These are phyloP conservation scores for Nestor notabilis DNA, from an alignment of 2,113 vertebrate species.

Conservation along the genomic window DNA sequence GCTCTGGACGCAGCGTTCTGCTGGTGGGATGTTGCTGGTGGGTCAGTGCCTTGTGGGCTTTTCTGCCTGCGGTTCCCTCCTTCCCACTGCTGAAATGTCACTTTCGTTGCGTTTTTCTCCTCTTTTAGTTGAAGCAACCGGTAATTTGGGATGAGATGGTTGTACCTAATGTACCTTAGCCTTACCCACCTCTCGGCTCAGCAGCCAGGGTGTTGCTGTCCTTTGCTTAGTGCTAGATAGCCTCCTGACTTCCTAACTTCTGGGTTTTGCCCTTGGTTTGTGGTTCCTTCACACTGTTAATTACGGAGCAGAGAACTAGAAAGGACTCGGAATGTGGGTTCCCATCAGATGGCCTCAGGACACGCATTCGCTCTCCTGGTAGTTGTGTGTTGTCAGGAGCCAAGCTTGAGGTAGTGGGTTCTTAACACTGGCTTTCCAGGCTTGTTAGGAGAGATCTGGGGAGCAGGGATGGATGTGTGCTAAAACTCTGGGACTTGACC, in stretches of 20 bases:
- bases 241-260: neutral
- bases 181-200: neutral
- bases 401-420: neutral
- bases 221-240: neutral
- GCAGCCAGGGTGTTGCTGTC: neutral
- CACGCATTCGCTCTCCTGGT: neutral
- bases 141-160: neutral
- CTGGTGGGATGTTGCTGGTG: rapidly evolving
- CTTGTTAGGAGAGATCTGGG: neutral
- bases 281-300: conserved; percentile 21
- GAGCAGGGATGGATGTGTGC: neutral
- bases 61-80: neutral
- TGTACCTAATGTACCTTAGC: rapidly evolving
- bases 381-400: neutral
- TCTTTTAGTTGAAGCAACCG: rapidly evolving
- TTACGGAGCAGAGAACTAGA: neutral
- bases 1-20: neutral
- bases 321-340: neutral
- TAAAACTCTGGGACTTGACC: neutral
- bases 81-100: rapidly evolving
- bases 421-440: neutral
- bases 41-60: neutral
- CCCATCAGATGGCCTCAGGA: conserved; percentile 7
- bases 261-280: neutral
- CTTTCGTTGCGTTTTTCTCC: rapidly evolving